A percentile compares a stretch with the other conserved stretches of the same genome.
Conservation (phyloP, 37 sponge, comb jelly and placozoan species). For the Eunapius fragilis region DNA sequence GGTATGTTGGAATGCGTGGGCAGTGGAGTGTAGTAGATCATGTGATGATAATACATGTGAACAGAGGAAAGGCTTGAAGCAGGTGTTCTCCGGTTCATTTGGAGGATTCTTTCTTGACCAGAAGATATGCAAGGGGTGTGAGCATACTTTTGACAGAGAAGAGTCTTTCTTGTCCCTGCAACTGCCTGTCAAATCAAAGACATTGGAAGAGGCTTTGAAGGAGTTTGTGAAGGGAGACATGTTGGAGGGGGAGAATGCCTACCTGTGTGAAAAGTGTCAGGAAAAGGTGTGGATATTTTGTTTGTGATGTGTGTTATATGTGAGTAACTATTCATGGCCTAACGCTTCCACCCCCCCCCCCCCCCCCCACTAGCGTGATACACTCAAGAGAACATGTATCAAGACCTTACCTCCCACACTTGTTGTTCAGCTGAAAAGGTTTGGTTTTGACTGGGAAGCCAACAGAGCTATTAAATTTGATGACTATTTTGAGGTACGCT, state of each 20-base stretch:
- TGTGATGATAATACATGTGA: neutral
- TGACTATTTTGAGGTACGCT: conserved; percentile 84
- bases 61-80: conserved; percentile 45
- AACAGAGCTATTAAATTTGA: conserved; percentile 92
- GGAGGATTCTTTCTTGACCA: conserved; percentile 93
- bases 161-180: conserved; percentile 84
- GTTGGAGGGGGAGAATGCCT: conserved; percentile 96
- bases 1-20: conserved; percentile 11
- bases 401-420: conserved; percentile 87
- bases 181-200: conserved; percentile 67
- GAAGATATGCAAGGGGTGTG: conserved; percentile 91
- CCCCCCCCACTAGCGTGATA: conserved; percentile 61
- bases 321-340: too few species aligned
- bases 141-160: conserved; percentile 86
- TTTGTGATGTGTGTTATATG: neutral
- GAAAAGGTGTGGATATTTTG: conserved; percentile 66
- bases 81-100: conserved; percentile 75
- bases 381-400: conserved; percentile 91
- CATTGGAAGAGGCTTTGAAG: conserved; percentile 82
- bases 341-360: too few species aligned
- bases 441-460: conserved; percentile 95
- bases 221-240: conserved; percentile 94
- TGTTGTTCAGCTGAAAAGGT: conserved; percentile 95
- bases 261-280: conserved; percentile 92
- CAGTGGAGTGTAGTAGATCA: neutral